phyloP scores from a whole-genome alignment of 2,888 invertebrate genomes.

The Atrina japonica region DNA sequence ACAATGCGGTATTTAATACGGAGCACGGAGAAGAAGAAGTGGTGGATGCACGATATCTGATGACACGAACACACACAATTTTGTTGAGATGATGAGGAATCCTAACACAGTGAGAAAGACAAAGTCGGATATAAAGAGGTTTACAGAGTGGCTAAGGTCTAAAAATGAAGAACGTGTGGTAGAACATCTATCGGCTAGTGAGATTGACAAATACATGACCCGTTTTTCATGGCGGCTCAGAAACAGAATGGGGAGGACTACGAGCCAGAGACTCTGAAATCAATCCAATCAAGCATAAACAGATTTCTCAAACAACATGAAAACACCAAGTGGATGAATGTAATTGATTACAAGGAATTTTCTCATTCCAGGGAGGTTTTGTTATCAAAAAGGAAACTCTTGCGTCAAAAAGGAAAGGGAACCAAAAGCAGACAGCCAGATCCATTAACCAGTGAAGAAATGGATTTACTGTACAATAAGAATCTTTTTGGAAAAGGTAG shows the following conservation, averaged over 20 bases:
- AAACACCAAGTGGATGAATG: neutral
- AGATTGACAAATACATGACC: constrained; percentile 5
- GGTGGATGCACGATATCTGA: no score
- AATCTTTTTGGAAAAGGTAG: constrained; percentile 29
- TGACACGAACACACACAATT: neutral
- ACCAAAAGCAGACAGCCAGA: constrained; percentile 28
- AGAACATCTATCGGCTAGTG: neutral
- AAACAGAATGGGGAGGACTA: constrained; percentile 6
- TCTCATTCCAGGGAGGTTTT: constrained; percentile 35
- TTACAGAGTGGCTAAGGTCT: neutral
- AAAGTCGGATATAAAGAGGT: neutral
- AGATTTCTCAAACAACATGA: constrained; percentile 14
- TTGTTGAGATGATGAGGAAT: neutral
- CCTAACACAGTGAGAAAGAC: constrained; percentile 5
- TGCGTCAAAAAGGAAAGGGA: constrained; percentile 26
- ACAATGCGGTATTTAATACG: no score
- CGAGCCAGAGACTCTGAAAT: constrained; percentile 16
- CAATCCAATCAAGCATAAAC: constrained; percentile 19
- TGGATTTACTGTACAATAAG: constrained; percentile 23
- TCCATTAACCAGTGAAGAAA: constrained; percentile 33
- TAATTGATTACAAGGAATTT: constrained; percentile 26
- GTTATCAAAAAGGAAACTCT: constrained; percentile 27
- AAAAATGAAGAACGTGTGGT: neutral
- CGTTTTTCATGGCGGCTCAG: constrained; percentile 5
- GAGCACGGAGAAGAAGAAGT: no score